Percentiles rank a stretch among this genome's conserved stretches.
Conservation (phyloP, 1,140 invertebrate genomes). For the Drosophila prosaltans region DNA sequence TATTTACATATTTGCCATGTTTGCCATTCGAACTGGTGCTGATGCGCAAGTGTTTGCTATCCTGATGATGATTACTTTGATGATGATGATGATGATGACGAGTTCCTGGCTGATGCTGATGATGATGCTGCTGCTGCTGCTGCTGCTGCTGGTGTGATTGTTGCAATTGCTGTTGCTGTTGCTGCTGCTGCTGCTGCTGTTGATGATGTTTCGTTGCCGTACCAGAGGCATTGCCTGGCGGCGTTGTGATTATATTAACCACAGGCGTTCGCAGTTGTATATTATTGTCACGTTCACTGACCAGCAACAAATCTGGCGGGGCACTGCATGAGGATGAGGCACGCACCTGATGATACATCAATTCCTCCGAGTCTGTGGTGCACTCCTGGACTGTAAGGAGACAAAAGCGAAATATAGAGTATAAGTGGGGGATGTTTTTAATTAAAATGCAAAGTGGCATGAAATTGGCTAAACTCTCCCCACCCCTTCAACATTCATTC, state of each 20-base stretch:
- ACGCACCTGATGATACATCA: conserved; percentile 83
- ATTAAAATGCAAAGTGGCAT: conserved; percentile 81
- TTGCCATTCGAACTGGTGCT: conserved; percentile 62
- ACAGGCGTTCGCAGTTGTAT: conserved; percentile 76
- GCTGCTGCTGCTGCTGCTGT: conserved; percentile 24
- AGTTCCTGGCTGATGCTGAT: conserved; percentile 45
- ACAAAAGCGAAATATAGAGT: conserved; percentile 16
- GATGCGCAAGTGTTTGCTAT: conserved; percentile 73
- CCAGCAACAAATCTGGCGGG: conserved; percentile 79
- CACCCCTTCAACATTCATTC: background rate
- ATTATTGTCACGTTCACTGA: conserved; percentile 83
- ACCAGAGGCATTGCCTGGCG: conserved; percentile 61
- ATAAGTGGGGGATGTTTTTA: conserved; percentile 52
- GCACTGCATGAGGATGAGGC: conserved; percentile 82
- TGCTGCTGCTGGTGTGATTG: conserved; percentile 39
- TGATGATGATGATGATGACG: conserved; percentile 31
- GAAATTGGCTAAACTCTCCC: conserved; percentile 60
- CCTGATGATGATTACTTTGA: conserved; percentile 28
- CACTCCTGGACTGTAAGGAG: conserved; percentile 79
- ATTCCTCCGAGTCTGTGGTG: conserved; percentile 82
- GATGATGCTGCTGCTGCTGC: conserved; percentile 4
- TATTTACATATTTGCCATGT: conserved; percentile 70
- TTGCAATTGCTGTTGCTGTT: conserved; percentile 36
- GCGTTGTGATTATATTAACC: conserved; percentile 80
- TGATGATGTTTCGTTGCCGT: conserved; percentile 35